Evolutionary conservation across 2,113 vertebrate species (phyloP).

Genomic region (Ammodytes dubius): DNA sequence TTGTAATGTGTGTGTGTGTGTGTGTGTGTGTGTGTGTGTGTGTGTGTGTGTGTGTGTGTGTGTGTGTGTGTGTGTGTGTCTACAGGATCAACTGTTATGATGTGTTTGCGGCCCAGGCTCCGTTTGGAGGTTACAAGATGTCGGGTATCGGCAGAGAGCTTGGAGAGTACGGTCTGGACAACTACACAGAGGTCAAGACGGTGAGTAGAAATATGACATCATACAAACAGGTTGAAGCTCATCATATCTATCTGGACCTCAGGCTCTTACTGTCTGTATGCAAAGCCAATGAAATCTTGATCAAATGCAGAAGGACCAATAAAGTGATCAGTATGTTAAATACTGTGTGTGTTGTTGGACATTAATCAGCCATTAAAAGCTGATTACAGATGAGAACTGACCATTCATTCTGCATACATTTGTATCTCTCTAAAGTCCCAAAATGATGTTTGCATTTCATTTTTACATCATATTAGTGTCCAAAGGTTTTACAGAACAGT

Average conservation of each 20-base stretch:
- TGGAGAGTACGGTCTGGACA: slow-evolving; percentile 92
- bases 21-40: too few relatives aligned
- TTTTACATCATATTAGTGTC: too few relatives aligned
- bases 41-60: too few relatives aligned
- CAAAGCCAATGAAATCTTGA: background rate
- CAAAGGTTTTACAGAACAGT: too few relatives aligned
- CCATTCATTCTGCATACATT: too few relatives aligned
- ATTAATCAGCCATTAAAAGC: too few relatives aligned
- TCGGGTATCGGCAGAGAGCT: slow-evolving; percentile 94
- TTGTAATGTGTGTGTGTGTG: background rate
- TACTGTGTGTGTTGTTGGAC: too few relatives aligned
- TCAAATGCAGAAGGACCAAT: background rate
- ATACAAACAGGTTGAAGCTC: background rate
- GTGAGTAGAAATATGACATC: slow-evolving; percentile 76
- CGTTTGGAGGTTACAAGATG: slow-evolving; percentile 96
- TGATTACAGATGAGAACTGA: too few relatives aligned
- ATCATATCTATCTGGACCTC: background rate
- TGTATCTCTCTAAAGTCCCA: too few relatives aligned
- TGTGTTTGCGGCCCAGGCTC: slow-evolving; percentile 92
- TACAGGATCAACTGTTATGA: slow-evolving; percentile 97
- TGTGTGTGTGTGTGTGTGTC: too few relatives aligned
- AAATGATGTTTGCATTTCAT: too few relatives aligned
- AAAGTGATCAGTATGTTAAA: too few relatives aligned
- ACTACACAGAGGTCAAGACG: slow-evolving; percentile 95
- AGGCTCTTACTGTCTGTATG: background rate